Percentiles rank a stretch among this genome's conserved stretches.
Evolutionary conservation across 64 coral and sea anemone species (phyloP).

Genomic region (Pocillopora damicornis): DNA sequence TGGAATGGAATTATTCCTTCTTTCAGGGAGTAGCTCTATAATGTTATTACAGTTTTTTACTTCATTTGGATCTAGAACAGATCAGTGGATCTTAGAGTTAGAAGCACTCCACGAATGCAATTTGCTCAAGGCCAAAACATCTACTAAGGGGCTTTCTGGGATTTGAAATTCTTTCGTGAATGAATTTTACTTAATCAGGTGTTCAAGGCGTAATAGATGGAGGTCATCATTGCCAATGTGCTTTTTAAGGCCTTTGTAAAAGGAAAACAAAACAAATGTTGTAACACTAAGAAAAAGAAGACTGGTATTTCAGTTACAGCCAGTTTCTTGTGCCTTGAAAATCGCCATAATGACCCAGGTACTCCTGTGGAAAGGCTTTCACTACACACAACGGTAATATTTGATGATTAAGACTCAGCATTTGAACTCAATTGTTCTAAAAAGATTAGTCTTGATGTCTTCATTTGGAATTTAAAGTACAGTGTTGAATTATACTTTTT

Average conservation of each 20-base stretch:
- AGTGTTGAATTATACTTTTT: too few relatives aligned
- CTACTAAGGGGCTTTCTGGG: neutral
- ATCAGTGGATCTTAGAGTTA: too few relatives aligned
- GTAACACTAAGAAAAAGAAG: neutral
- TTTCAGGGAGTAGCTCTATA: too few relatives aligned
- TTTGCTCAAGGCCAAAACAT: neutral
- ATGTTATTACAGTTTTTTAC: too few relatives aligned
- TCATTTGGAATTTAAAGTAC: too few relatives aligned
- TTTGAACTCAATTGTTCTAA: too few relatives aligned
- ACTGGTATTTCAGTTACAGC: neutral
- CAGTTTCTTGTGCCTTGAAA: neutral
- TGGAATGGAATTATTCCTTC: too few relatives aligned
- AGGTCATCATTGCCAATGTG: slow-evolving; percentile 32
- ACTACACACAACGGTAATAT: slow-evolving; percentile 25
- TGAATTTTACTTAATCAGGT: neutral
- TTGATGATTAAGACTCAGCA: too few relatives aligned
- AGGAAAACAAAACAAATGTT: neutral
- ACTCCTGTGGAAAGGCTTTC: slow-evolving; percentile 30
- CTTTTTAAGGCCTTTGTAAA: slow-evolving; percentile 22
- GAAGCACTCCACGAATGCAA: too few relatives aligned
- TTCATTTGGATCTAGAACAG: too few relatives aligned
- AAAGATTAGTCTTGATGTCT: too few relatives aligned
- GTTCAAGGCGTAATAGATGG: neutral
- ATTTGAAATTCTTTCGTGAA: neutral
- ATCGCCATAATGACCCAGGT: slow-evolving; percentile 24